Conservation (phyloP, 2,888 invertebrate species). For the Globia sparganii region DNA sequence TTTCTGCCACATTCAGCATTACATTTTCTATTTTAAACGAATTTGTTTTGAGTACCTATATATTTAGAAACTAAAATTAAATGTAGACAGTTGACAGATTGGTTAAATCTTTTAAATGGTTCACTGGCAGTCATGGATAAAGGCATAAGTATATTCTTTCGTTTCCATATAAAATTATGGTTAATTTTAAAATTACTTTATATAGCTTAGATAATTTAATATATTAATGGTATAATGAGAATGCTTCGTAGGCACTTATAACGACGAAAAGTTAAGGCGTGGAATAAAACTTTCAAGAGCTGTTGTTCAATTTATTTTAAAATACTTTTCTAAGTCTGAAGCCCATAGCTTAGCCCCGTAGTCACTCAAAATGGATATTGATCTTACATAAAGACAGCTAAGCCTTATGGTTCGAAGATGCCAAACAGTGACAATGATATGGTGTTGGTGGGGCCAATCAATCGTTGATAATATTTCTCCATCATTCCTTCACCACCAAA, state of each 20-base stretch:
- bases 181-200: not conserved
- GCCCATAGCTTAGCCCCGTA: too few relatives aligned
- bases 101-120: slow-evolving; percentile 22
- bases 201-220: not conserved
- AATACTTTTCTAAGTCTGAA: too few relatives aligned
- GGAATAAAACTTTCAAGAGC: not conserved
- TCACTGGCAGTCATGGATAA: not conserved
- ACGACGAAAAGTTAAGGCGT: not conserved
- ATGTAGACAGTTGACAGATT: slow-evolving; percentile 19
- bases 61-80: slow-evolving; percentile 6
- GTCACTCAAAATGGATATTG: not conserved
- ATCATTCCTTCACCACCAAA: not conserved
- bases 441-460: not conserved
- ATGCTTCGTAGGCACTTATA: not conserved
- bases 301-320: not conserved
- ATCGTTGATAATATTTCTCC: not conserved
- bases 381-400: not conserved
- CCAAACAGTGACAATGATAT: not conserved
- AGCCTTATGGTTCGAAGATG: not conserved
- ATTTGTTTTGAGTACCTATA: slow-evolving; percentile 13
- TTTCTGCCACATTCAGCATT: not conserved
- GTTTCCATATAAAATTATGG: too few relatives aligned
- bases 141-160: slow-evolving; percentile 14
- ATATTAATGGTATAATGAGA: not conserved
- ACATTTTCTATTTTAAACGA: not conserved